Conservation (phyloP, 2,888 invertebrate genomes). For the Drosophila basisetae region DNA sequence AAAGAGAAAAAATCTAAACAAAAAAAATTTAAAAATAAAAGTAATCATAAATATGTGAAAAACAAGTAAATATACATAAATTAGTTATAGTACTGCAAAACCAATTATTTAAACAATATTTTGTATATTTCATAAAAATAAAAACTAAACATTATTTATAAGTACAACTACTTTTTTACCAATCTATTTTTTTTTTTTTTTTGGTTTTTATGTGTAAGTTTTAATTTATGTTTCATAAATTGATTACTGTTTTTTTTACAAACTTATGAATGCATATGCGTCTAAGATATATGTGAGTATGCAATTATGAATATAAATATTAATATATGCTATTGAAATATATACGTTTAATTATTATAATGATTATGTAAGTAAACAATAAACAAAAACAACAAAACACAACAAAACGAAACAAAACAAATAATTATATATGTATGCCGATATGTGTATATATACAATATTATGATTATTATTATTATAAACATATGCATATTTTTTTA, state of each 20-base stretch:
- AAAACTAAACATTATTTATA: conserved; percentile 32
- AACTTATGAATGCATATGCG: conserved; percentile 9
- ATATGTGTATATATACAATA: conserved; percentile 30
- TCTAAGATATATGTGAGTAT: conserved; percentile 8
- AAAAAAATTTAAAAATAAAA: conserved; percentile 20
- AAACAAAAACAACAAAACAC: conserved; percentile 24
- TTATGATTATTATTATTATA: conserved; percentile 44
- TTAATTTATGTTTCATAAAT: conserved; percentile 46
- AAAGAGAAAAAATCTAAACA: conserved; percentile 57
- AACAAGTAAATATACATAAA: conserved; percentile 30
- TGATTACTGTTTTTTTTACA: conserved; percentile 38
- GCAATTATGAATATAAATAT: conserved; percentile 12
- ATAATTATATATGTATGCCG: conserved; percentile 14
- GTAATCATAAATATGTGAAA: conserved; percentile 23
- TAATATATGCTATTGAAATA: conserved; percentile 47
- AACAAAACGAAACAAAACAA: conserved; percentile 10
- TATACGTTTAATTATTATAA: conserved; percentile 59
- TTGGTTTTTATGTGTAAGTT: conserved; percentile 46
- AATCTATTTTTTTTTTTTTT: conserved; percentile 44
- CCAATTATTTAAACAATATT: conserved; percentile 61
- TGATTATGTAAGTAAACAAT: conserved; percentile 36
- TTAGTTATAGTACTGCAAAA: conserved; percentile 39
- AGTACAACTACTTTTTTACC: conserved; percentile 46
- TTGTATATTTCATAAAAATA: conserved; percentile 61
- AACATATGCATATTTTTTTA: conserved; percentile 69